A percentile compares a stretch with the other conserved stretches of the same genome.
phyloP scores from a whole-genome alignment of 2,888 invertebrate species.

The Tridacna crocea region DNA sequence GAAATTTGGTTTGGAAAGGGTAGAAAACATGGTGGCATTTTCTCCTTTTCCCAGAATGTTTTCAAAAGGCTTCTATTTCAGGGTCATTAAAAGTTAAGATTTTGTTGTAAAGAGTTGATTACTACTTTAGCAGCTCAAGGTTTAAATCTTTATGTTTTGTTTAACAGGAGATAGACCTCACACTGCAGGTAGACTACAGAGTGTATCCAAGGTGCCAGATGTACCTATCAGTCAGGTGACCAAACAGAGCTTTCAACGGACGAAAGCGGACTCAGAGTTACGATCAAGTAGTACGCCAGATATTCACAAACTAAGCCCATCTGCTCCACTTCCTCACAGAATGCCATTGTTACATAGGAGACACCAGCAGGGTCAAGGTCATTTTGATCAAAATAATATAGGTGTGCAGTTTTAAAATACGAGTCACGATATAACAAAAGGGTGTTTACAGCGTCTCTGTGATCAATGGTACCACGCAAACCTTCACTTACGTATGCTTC shows the following conservation, averaged over 20 bases:
- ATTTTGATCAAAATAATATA: neutral
- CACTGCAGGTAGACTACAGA: conserved; percentile 31
- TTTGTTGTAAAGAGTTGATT: no score
- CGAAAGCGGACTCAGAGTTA: conserved; percentile 58
- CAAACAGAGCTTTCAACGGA: conserved; percentile 80
- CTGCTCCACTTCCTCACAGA: conserved; percentile 47
- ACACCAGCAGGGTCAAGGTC: conserved; percentile 54
- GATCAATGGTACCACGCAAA: no score
- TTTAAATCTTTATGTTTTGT: neutral
- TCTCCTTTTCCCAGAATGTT: no score
- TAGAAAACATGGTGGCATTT: no score
- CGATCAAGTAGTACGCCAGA: conserved; percentile 52
- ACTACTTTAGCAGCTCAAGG: no score
- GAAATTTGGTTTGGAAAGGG: no score
- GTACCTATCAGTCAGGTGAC: conserved; percentile 79
- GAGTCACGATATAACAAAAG: no score
- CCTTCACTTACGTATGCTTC: no score
- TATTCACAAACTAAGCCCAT: conserved; percentile 50
- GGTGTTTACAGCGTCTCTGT: no score
- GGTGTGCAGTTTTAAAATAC: no score
- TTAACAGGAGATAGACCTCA: conserved; percentile 13
- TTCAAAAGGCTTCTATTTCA: no score
- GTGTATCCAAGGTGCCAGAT: conserved; percentile 39
- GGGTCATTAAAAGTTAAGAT: no score
- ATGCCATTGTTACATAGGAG: conserved; percentile 69